These are phyloP conservation scores for Aphelenchoides besseyi DNA, from an alignment of 1,140 invertebrate species.

Conservation along the genomic window DNA sequence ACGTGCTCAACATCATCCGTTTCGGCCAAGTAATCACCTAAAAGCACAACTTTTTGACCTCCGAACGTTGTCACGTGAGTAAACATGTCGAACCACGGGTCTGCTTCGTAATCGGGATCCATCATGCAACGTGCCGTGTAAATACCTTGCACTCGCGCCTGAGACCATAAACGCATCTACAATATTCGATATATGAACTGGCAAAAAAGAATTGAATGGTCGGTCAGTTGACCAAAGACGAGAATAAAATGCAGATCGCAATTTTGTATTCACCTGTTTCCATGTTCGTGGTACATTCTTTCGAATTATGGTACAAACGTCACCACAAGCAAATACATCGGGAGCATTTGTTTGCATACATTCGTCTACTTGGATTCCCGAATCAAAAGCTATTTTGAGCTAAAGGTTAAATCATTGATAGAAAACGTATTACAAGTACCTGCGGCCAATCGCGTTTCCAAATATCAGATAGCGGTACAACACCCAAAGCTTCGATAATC, in stretches of 20 bases:
- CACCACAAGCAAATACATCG: constrained; percentile 88
- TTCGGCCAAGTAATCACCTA: constrained; percentile 44
- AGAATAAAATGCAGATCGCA: not conserved
- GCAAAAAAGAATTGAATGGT: constrained; percentile 2
- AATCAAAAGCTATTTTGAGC: constrained; percentile 64
- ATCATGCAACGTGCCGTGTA: constrained; percentile 86
- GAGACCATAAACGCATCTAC: constrained; percentile 91
- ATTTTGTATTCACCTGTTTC: constrained; percentile 69
- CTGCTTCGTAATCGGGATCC: constrained; percentile 68
- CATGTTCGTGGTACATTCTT: constrained; percentile 72
- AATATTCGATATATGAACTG: constrained; percentile 8
- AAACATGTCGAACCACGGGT: constrained; percentile 95
- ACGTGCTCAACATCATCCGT: constrained; percentile 31
- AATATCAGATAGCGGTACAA: constrained; percentile 68
- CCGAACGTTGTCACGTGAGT: constrained; percentile 92
- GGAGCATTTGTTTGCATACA: constrained; percentile 76
- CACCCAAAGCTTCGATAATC: constrained; percentile 90
- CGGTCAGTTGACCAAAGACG: not conserved
- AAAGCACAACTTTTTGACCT: constrained; percentile 72
- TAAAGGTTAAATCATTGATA: constrained; percentile 29
- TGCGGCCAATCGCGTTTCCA: constrained; percentile 42
- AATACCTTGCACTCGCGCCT: constrained; percentile 91
- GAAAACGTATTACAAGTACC: constrained; percentile 27
- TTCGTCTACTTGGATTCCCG: constrained; percentile 75
- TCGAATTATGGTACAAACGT: constrained; percentile 82